phyloP scores from a whole-genome alignment of 2,888 invertebrate species.

The Lordiphosa fenestrarum region DNA sequence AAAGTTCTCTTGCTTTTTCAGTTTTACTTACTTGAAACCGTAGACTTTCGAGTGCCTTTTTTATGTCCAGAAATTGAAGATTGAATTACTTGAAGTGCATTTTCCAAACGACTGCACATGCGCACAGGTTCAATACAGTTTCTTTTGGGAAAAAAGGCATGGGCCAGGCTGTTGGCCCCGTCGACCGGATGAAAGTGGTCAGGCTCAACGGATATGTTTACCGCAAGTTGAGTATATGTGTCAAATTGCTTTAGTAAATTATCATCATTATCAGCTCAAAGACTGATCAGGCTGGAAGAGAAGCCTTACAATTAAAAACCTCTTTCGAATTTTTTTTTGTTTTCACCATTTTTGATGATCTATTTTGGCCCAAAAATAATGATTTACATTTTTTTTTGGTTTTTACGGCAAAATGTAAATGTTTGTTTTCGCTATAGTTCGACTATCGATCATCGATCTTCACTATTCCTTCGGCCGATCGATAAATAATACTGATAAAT shows the following conservation, averaged over 20 bases:
- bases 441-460: no score
- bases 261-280: constrained; percentile 26
- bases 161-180: constrained; percentile 62
- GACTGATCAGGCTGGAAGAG: constrained; percentile 8
- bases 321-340: constrained; percentile 28
- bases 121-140: constrained; percentile 62
- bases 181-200: constrained; percentile 72
- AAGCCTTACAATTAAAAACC: constrained; percentile 35
- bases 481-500: no score
- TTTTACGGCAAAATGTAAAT: no score
- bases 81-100: constrained; percentile 63
- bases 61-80: constrained; percentile 51
- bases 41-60: constrained; percentile 36
- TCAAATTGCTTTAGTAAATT: constrained; percentile 37
- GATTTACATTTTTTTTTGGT: constrained; percentile 49
- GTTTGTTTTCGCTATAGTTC: no score
- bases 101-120: constrained; percentile 72
- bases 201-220: constrained; percentile 68
- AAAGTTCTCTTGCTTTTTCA: constrained; percentile 16
- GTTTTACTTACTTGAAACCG: constrained; percentile 59
- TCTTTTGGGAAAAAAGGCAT: constrained; percentile 36
- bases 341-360: constrained; percentile 28
- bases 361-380: constrained; percentile 20
- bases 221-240: constrained; percentile 47
- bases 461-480: no score